Base-by-base conservation (phyloP, 2,888 invertebrate genomes). In the Tridacna gigas region DNA sequence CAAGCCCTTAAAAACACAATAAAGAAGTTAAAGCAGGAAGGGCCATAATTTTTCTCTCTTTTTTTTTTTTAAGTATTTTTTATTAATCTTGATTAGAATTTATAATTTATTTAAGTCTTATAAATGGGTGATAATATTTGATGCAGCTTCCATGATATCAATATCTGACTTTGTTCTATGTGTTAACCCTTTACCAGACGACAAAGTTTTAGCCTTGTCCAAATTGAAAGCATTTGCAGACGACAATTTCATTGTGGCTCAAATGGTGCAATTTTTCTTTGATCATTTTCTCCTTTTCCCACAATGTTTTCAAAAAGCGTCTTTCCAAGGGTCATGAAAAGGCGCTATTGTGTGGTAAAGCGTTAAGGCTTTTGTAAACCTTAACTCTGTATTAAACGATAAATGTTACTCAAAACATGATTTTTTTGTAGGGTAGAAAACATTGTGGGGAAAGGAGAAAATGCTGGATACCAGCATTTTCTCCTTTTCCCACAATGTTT, bases 1-100 rank as follows among this genome's bases (percentile, higher is more conserved):
- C 99, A 99, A 95, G 98, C 99, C 0, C 96, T 99, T 90, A 99
- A 99, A 95, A 99, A 99, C 95, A 98, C 99, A n/a, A 98, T 98
- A 56, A 95, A 95, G 86, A 94, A 94, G 88, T 86, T 94, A 66
- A 94, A 94, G 80, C 93, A 93, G 74, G 93, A 93, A 74, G 89
- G 88, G 12, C 92, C 91, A 37, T 91, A 89, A 89, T 48, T 67
- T 28, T 37, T 37, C 37, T 37, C 37, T 37, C 37, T 37, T 37
- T 37, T 7, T 37, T 37, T 37, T 37, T 37, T 37, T 37, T 37
- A 37, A 37, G 37, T 37, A 37, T 37, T 37, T 37, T 37, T 37
- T 37, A 37, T 37, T 37, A 37, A 37, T 37, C 37, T 37, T 37
- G 37, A 37, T 37, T 37, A 37, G 37, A 37, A 37, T 37, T 37